Base-by-base conservation (phyloP, 2,113 vertebrate genomes). In the Laticauda colubrina region DNA sequence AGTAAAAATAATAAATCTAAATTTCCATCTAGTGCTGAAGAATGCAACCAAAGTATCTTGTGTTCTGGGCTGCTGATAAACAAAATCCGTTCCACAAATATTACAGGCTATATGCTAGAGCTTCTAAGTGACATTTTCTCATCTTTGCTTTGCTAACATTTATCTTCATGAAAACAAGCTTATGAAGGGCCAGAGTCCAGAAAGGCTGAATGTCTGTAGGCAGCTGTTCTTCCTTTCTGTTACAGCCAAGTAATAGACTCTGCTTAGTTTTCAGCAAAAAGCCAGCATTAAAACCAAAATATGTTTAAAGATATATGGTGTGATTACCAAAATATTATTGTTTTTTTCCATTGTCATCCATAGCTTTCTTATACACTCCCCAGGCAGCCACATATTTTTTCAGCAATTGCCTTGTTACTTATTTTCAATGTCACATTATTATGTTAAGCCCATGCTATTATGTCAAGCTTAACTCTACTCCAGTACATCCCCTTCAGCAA, bases 211-310 rank as follows among this genome's bases (percentile, higher is more conserved):
- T 85, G 55, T 64, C 48, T 86, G 86, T 45, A 91, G 89, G 12
- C 86, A 91, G 89, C 91, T 91, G 85, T 81, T 92, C 89, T 48
- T 14, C 48, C 88, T 34, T 89, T 92, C 48, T 24, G 26, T 43
- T 59, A 88, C n/a, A 85, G 55, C 57, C 29, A 94, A 51, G 85
- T 23, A n/a, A 8, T 29, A 86, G 9, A 88, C 11, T 59, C 24
- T 88, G 10, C 11, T 43, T 45, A 0, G 0, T 29, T 75, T 43
- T 39, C 86, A 86, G 23, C 0, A 26, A 90, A 12, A 23, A 1
- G 2, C 7, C 69, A 91, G 51, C 86, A 88, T 64, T 34, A 54
- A 34, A 7, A 92, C 24, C 59, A 23, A 5, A 1, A 8, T 57
- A 87, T 8, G 39, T 3, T 85, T 43, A 87, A 88, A 5, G 4